Evolutionary conservation across 2,888 invertebrate species (phyloP).

Genomic region (Dryobotodes eremita): DNA sequence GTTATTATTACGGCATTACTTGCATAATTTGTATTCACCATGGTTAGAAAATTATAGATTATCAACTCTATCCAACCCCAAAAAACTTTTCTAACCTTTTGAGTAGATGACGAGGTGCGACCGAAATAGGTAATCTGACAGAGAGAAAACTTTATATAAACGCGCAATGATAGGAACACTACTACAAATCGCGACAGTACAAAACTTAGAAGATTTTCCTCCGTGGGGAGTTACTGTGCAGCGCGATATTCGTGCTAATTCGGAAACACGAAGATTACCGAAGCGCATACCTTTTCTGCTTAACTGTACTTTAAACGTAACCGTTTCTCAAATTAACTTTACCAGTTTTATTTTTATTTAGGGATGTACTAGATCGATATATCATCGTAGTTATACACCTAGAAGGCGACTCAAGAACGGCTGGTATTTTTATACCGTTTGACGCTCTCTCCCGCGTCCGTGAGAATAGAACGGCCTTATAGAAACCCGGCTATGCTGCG

Average conservation of each 20-base stretch:
- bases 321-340: neutral
- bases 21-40: no score
- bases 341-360: neutral
- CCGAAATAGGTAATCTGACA: no score
- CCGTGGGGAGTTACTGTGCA: neutral
- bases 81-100: no score
- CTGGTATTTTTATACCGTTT: constrained; percentile 28
- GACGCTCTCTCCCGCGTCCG: neutral
- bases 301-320: neutral
- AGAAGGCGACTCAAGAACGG: neutral
- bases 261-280: neutral
- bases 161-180: neutral
- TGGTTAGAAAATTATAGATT: no score
- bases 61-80: no score
- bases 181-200: neutral
- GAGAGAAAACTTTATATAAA: neutral
- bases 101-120: no score
- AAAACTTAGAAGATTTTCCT: neutral
- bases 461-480: neutral
- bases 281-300: neutral
- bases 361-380: neutral
- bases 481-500: neutral
- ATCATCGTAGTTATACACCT: neutral
- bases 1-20: no score
- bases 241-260: neutral